phyloP scores from a whole-genome alignment of 1,140 invertebrate genomes.

The Pseudomyrmex gracilis region DNA sequence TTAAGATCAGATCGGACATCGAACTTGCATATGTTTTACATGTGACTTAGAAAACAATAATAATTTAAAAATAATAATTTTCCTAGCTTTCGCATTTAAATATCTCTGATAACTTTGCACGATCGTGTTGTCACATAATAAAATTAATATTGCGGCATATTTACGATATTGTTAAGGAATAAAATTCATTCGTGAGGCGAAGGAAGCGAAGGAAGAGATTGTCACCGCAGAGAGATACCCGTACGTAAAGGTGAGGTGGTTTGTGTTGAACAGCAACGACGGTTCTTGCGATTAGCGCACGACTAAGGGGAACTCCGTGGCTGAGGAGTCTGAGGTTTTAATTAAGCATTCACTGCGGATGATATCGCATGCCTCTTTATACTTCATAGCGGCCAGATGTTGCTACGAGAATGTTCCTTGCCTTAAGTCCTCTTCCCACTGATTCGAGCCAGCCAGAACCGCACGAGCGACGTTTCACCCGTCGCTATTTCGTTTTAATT shows the following conservation, averaged over 20 bases:
- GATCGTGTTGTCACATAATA: too few species aligned
- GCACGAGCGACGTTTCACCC: conserved; percentile 71
- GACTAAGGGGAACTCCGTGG: conserved; percentile 74
- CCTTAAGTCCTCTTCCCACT: conserved; percentile 69
- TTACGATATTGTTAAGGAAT: neutral
- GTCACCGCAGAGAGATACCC: conserved; percentile 28
- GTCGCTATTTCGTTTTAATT: conserved; percentile 81
- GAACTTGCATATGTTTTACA: neutral
- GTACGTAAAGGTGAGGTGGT: conserved; percentile 56
- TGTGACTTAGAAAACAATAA: neutral
- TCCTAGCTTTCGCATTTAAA: neutral
- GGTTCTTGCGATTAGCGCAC: conserved; percentile 81
- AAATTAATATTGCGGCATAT: too few species aligned
- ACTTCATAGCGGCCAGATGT: conserved; percentile 85
- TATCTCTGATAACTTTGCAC: neutral
- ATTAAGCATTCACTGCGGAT: conserved; percentile 85
- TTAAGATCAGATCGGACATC: neutral
- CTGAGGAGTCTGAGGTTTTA: conserved; percentile 84
- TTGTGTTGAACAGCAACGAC: conserved; percentile 77
- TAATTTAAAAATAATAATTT: too few species aligned
- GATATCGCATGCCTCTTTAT: conserved; percentile 85
- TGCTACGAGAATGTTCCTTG: conserved; percentile 77
- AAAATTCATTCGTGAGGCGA: conserved; percentile 35
- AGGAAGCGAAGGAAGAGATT: conserved; percentile 14
- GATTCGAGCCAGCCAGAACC: conserved; percentile 49